Base-by-base conservation (phyloP, 1,140 invertebrate species). In the Bombus picipes region DNA sequence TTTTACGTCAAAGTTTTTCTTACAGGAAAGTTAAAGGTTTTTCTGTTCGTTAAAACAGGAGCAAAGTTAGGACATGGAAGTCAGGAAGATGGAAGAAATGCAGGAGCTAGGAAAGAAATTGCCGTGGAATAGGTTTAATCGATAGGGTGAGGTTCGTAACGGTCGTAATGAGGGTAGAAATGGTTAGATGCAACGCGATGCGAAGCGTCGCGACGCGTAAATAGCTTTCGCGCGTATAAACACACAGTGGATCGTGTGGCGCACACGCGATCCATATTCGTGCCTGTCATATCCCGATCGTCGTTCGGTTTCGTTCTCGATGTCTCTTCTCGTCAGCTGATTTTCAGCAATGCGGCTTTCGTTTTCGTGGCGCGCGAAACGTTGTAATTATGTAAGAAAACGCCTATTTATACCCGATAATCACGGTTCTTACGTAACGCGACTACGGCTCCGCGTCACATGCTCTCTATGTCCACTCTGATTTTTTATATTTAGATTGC, bases 231-330 rank as follows among this genome's bases (percentile, higher is more conserved):
- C 22, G 41, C 37, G 34, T 71, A 70, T 37, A 71, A 62, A 70
- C 41, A 62, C 66, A 53, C 25, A 59, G 22, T 3, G 37, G 3
- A 76, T 28, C 2, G 34, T n/a, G 53, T 37, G 39, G 53, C 73
- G 80, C 65, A 76, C 91, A 92, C 90, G 92, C 92, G 79, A 92
- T 79, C 88, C 90, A 89, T 22, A n/a, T 90, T 90, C 88, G 86
- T 87, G 86, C 83, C 89, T 87, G 90, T 90, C 88, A 88, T 88
- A 78, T 80, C 53, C 43, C 53, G 37, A 65, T 43, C 6, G 28
- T 9, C 1, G 22, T 25, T 39, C 74, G n/a, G 59, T 76, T 68
- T 34, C 77, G 80, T 82, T 87, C 87, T 39, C 37, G 68, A 39
- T 71, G 37, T 70, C 85, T 66, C 78, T 32, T n/a, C 85, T 82